A percentile compares a stretch with the other conserved stretches of the same genome.
phyloP scores from a whole-genome alignment of 1,140 invertebrate species.

The Pogonognathellus flavescens region DNA sequence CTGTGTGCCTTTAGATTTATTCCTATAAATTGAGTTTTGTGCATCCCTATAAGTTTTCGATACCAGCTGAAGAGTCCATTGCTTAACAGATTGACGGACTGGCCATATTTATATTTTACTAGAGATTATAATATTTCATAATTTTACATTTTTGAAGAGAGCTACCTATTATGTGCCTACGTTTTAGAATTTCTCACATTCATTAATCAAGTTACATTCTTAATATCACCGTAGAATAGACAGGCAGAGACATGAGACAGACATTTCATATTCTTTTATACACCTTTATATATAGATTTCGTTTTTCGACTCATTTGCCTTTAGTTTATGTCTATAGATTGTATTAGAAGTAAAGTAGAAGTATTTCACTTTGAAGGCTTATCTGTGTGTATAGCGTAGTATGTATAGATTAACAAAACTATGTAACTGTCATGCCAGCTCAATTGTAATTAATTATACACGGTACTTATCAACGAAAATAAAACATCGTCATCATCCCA shows the following conservation, averaged over 20 bases:
- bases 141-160: too few relatives aligned
- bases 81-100: too few relatives aligned
- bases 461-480: neutral
- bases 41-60: too few relatives aligned
- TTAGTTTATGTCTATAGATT: conserved; percentile 1
- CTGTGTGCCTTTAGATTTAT: too few relatives aligned
- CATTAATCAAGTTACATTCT: neutral
- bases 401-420: too few relatives aligned
- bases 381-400: conserved; percentile 1
- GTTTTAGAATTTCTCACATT: too few relatives aligned
- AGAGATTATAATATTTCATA: too few relatives aligned
- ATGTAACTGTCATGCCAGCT: neutral
- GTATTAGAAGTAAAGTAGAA: neutral
- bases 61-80: too few relatives aligned
- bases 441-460: conserved; percentile 6
- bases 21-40: too few relatives aligned
- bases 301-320: conserved; percentile 24
- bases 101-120: too few relatives aligned
- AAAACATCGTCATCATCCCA: too few relatives aligned
- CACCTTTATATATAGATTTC: neutral
- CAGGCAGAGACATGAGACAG: conserved; percentile 16
- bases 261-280: neutral
- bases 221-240: conserved; percentile 44
- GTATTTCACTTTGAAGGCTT: conserved; percentile 24
- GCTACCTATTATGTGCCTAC: too few relatives aligned